A percentile compares a stretch with the other conserved stretches of the same genome.
Evolutionary conservation across 2,113 vertebrate species (phyloP).

Genomic region (Andinoacara biseriatus): DNA sequence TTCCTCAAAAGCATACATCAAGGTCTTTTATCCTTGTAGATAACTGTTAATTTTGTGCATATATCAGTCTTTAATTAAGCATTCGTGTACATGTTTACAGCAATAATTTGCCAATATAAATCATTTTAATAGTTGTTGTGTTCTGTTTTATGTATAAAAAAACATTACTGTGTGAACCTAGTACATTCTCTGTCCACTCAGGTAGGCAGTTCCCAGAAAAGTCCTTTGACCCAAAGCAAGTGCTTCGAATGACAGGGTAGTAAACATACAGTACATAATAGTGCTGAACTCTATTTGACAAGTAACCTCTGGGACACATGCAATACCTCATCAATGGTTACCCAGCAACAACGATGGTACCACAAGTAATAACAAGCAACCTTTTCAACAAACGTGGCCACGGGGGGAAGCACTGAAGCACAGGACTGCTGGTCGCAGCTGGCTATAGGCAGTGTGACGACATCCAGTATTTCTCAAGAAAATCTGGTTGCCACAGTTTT

Average conservation of each 20-base stretch:
- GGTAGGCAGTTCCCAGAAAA: not conserved
- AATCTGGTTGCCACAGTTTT: not conserved
- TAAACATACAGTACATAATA: not conserved
- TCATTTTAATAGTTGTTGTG: not conserved
- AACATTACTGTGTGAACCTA: not conserved
- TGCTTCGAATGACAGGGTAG: not conserved
- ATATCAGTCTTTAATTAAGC: not conserved
- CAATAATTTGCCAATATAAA: not conserved
- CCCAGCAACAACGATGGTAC: constrained; percentile 31
- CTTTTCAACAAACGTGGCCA: not conserved
- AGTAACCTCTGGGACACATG: constrained; percentile 8
- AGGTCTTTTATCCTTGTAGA: not conserved
- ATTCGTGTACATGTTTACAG: not conserved
- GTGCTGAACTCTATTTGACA: constrained; percentile 19
- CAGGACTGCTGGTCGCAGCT: not conserved
- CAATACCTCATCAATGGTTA: constrained; percentile 36
- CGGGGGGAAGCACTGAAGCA: not conserved
- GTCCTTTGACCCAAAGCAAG: not conserved
- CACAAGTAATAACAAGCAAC: constrained; percentile 36
- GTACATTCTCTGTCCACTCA: not conserved
- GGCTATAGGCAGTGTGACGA: not conserved
- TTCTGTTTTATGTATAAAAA: not conserved
- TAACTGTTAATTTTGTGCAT: not conserved
- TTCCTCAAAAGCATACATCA: not conserved
- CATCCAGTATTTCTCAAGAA: not conserved